Base-by-base conservation (phyloP, 2,888 invertebrate species). In the Bembecia ichneumoniformis region DNA sequence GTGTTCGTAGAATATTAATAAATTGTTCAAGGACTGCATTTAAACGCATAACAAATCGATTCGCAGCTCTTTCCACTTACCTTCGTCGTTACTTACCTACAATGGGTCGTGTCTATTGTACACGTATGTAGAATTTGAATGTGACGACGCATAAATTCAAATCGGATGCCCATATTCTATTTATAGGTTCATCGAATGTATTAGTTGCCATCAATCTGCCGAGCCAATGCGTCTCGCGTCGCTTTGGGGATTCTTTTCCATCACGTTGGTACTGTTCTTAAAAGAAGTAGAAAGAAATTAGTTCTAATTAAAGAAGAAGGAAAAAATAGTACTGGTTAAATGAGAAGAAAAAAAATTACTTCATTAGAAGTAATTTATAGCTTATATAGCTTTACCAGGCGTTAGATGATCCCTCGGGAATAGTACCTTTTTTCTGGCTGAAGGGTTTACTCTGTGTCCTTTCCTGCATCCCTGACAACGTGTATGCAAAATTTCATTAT, bases 11-110 rank as follows among this genome's bases (percentile, higher is more conserved):
- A 54, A 52, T 46, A 51, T 51, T 58, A 59, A 58, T 58, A 58
- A 47, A 36, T 11, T 11, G 51, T 47, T 67, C 71, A 70, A 71
- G 70, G 68, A 57, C 71, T 58, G 55, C 58, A 56, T 49, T 57
- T 47, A 53, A 55, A 60, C 56, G 64, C 66, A 58, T 69, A 64
- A 69, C 66, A 65, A 72, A 76, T 72, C 68, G 66, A 71, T 72
- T 68, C 62, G 14, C 15, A 44, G 17, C 44, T 16, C 59, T 62
- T 58, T 64, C 56, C 54, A 51, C 49, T 64, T 63, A 58, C 62
- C 15, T 47, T 46, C 14, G 28, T 7, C 28, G 28, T 28, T 17
- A 17, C 17, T 4, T 17, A 17, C 17, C 17, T 17, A 17, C 17
- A 17, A 17, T 17, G 3, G n/a, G n/a, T n/a, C 17, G 17, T 17